Evolutionary conservation across 1,140 invertebrate species (phyloP), one percentile per base, ranked within the genome.

Genomic region (Euura lappo): DNA sequence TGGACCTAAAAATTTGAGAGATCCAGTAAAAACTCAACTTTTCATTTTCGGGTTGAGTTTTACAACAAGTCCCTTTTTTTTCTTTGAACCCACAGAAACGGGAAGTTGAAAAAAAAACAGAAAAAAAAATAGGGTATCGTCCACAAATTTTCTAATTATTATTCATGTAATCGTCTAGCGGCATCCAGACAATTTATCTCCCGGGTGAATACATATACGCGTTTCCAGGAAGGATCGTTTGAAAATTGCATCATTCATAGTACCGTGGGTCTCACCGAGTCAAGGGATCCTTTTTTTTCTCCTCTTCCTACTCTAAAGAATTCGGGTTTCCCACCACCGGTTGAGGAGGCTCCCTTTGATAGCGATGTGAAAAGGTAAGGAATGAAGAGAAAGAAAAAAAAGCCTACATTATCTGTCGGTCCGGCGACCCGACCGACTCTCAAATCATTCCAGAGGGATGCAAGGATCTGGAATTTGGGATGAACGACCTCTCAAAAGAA

Each of bases 381-480:
- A 28, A 28, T 28, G 77, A 71, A 60, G 6, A 28, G 45, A 70
- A 70, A 70, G 45, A 46, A 70, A 70, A 70, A 70, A 70, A 70
- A 6, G 28, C 28, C 28, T 28, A 28, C 28, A 28, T 60, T 60
- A 60, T 60, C 51, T 60, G 13, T 60, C 51, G 51, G 51, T 60
- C 51, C 51, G 3, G 51, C 8, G 51, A 11, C 28, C 10, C 51
- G 8, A 60, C 51, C 8, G 51, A 60, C 6, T n/a, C 6, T 60
- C 13, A n/a, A 60, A n/a, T 60, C 51, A 60, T 60, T 60, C 51
- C 4, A 60, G 2, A n/a, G 51, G 51, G 51, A 60, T 60, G 51
- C 51, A 60, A 60, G 51, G 51, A n/a, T 6, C 10, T 60, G 51
- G 51, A 60, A 60, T 60, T 60, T n/a, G 51, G 51, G 51, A 5